A percentile compares a stretch with the other conserved stretches of the same genome.
Evolutionary conservation across 1,140 invertebrate species (phyloP).

Genomic region (Acyrthosiphon pisum): DNA sequence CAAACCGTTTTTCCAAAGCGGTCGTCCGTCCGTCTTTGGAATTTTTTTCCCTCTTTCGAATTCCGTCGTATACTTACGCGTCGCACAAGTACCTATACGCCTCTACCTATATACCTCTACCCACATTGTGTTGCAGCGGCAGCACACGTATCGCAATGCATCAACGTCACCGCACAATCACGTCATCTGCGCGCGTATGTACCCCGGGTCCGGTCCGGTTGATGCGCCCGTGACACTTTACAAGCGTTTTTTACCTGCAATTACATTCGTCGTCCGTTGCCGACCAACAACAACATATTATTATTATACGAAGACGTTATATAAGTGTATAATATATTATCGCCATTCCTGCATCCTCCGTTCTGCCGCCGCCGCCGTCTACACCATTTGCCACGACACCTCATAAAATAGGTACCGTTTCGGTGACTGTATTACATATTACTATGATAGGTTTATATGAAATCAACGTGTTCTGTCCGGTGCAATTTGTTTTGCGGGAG

Average conservation of each 20-base stretch:
- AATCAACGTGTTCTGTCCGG: not conserved
- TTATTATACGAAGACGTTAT: not conserved
- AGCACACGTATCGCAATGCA: slow-evolving; percentile 40
- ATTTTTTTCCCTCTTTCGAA: not conserved
- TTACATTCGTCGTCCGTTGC: slow-evolving; percentile 17
- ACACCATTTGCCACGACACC: not conserved
- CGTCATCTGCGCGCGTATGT: not conserved
- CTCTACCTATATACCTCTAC: not conserved
- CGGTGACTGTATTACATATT: not conserved
- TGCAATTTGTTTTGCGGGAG: not conserved
- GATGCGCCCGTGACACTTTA: slow-evolving; percentile 53
- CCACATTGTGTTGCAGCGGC: not conserved
- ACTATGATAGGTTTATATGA: not conserved
- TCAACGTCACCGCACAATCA: slow-evolving; percentile 46
- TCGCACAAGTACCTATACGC: not conserved
- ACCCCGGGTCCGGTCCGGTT: slow-evolving; percentile 20
- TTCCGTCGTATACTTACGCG: not conserved
- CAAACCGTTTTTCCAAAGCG: not conserved
- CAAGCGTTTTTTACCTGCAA: slow-evolving; percentile 50
- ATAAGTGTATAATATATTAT: not conserved
- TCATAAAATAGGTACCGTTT: not conserved
- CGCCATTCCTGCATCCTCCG: not conserved
- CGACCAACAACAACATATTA: not conserved
- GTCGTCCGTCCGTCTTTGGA: not conserved
- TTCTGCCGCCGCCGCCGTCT: too few relatives aligned